phyloP scores from a whole-genome alignment of 2,888 invertebrate genomes.

The Nowickia ferox region DNA sequence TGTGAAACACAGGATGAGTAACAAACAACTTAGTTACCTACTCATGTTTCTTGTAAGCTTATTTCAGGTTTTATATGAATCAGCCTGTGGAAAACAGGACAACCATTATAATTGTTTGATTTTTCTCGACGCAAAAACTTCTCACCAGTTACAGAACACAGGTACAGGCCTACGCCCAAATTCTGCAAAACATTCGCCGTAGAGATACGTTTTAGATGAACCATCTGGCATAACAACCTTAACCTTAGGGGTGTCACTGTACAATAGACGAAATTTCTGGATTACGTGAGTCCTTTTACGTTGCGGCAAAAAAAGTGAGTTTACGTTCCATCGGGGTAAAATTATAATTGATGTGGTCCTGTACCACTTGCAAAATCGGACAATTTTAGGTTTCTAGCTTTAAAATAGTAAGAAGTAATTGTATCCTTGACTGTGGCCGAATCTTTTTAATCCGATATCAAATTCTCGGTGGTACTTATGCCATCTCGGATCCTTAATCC shows the following conservation, averaged over 20 bases:
- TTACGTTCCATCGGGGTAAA: conserved; percentile 26
- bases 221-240: conserved; percentile 2
- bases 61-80: no score
- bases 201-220: not conserved
- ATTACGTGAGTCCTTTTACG: conserved; percentile 8
- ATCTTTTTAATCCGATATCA: no score
- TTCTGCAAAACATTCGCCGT: not conserved
- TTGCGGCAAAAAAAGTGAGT: conserved; percentile 22
- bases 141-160: no score
- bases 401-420: conserved; percentile 1
- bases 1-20: no score
- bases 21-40: no score
- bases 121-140: no score
- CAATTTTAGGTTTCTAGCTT: conserved; percentile 8
- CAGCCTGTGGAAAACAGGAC: no score
- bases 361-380: not conserved
- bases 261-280: not conserved
- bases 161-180: not conserved
- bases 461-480: no score
- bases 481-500: no score
- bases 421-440: not conserved
- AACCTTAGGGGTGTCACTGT: conserved; percentile 1
- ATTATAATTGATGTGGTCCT: conserved; percentile 16
- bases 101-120: no score
- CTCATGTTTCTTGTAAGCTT: no score